Evolutionary conservation across 2,797 vertebrate genomes (phyloP), one percentile per base, ranked within the genome.

Genomic region (Antrozous pallidus): DNA sequence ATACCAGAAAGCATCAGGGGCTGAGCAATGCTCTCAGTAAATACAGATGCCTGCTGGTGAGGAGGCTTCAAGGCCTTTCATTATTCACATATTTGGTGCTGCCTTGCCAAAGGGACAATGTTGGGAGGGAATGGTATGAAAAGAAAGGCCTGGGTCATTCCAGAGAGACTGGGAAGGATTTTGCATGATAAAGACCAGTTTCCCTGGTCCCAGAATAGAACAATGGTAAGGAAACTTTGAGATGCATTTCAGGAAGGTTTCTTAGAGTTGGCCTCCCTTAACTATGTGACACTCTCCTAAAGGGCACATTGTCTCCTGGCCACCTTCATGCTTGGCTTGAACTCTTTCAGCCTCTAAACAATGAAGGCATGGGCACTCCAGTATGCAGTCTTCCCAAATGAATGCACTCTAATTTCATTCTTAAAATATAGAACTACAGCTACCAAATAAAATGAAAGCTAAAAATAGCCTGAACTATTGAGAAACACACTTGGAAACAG

Each of bases 281-380:
- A 42, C 31, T 73, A 16, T 16, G 51, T 42, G 75, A 77, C 5
- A 4, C n/a, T 81, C n/a, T 85, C 33, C 58, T 73, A 78, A 71
- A 71, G n/a, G 78, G 83, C 26, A 1, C 20, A 40, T 65, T 81
- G 61, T 95, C 75, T 88, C 33, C 61, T 73, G n/a, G 42, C 56
- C 56, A 58, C 63, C 54, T 97, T 93, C 63, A 79, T 85, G 89
- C 90, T 90, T 85, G 88, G 90, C 26, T 94, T 94, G 71, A 84
- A 81, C 45, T 74, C 67, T 93, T 94, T 95, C 38, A 92, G 75
- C 82, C 69, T 73, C 38, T 33, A 73, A 36, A 94, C 79, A 95
- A 47, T 70, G 73, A 70, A 84, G 28, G 67, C 47, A 75, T 12
- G 38, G 31, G 40, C 79, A 24, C n/a, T 87, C 81, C 58, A 73